phyloP scores from a whole-genome alignment of 2,797 vertebrate genomes.

The Spinibarbus caldwelli region DNA sequence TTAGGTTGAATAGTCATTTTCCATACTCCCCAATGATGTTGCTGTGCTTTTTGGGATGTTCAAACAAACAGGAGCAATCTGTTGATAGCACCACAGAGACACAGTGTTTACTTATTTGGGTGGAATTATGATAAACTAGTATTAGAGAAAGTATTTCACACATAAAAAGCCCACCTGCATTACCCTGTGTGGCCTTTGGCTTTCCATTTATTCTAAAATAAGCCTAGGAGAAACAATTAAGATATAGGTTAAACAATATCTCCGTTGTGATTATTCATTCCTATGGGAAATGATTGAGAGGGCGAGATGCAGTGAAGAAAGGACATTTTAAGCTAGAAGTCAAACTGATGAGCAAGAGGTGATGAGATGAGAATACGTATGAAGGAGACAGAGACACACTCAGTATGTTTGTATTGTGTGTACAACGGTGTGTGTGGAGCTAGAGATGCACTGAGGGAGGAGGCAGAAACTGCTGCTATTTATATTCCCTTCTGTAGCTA shows the following conservation, averaged over 20 bases:
- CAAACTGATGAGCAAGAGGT: background rate
- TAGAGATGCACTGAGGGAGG: slow-evolving; percentile 47
- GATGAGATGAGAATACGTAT: background rate
- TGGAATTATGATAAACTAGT: background rate
- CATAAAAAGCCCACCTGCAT: background rate
- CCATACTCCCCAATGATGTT: background rate
- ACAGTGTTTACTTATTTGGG: background rate
- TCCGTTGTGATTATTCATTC: background rate
- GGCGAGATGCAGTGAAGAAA: background rate
- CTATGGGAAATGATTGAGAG: background rate
- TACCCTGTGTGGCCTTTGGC: background rate
- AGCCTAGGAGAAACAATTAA: background rate
- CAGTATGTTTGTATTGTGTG: slow-evolving; percentile 11
- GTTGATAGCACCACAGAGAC: slow-evolving; percentile 13
- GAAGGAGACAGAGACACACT: background rate
- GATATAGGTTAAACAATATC: background rate
- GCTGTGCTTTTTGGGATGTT: background rate
- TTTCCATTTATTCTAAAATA: background rate
- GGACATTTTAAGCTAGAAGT: slow-evolving; percentile 10
- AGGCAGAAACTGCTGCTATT: slow-evolving; percentile 60
- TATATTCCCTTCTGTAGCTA: slow-evolving; percentile 59
- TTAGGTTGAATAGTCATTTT: background rate
- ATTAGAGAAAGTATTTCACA: background rate
- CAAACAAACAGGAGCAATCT: slow-evolving; percentile 2
- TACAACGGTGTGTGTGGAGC: slow-evolving; percentile 22